Conservation (phyloP, 1,140 invertebrate genomes). For the roundworm (Caenorhabditis elegans) region WBcel235 BX284604.4:3012501-3013000, state of each 20-base stretch:
- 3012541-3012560: neutral
- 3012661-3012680: conserved; percentile 17
- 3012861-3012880: no score
- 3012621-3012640: neutral
- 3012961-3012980: no score
- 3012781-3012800: neutral
- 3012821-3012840: no score
- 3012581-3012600: neutral
- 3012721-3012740: neutral
- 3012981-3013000: no score
- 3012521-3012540: conserved; percentile 27
- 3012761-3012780: neutral
- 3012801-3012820: neutral
- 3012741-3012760: neutral
- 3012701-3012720: neutral
- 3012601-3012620: conserved; percentile 28
- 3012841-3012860: no score
- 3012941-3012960: no score
- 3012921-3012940: no score
- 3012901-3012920: no score
- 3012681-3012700: neutral
- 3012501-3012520: neutral
- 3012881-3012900: no score
- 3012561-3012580: neutral
- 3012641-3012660: no score